Percentiles rank a stretch among this genome's conserved stretches.
Conservation (phyloP, 2,113 vertebrate genomes). For the Hippoglossus stenolepis region DNA sequence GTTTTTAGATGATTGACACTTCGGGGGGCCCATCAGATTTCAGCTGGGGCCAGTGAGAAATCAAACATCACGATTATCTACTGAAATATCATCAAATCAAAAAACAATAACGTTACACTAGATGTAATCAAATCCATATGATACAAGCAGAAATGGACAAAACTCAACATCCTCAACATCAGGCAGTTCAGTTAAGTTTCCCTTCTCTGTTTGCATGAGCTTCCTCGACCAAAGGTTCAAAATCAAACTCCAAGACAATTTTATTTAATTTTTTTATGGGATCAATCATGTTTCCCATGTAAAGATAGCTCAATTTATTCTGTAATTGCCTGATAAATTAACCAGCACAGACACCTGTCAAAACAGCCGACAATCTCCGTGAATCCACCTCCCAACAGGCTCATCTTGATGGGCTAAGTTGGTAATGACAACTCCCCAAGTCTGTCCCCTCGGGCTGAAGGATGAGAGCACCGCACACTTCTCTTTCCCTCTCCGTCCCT, state of each 20-base stretch:
- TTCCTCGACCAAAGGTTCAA: neutral
- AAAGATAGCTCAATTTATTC: constrained; percentile 68
- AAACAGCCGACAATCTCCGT: constrained; percentile 74
- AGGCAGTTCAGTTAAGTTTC: no score
- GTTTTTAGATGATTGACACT: no score
- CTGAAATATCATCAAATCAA: no score
- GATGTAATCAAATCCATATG: no score
- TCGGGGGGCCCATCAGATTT: no score
- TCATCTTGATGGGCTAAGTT: constrained; percentile 78
- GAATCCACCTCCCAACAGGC: constrained; percentile 75
- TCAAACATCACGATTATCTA: no score
- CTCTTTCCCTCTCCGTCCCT: constrained; percentile 73
- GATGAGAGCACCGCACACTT: constrained; percentile 61
- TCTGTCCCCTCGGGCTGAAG: constrained; percentile 79
- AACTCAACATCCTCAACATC: neutral
- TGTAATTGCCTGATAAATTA: constrained; percentile 80
- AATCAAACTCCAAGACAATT: neutral
- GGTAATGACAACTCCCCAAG: constrained; percentile 78
- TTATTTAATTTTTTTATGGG: constrained; percentile 14
- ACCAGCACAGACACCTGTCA: constrained; percentile 81
- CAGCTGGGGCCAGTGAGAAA: no score
- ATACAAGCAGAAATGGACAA: no score
- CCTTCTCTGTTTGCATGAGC: no score
- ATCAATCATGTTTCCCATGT: constrained; percentile 56
- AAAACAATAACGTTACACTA: no score